Conservation (phyloP, 2,797 vertebrate genomes). For the Heterohyrax brucei region DNA sequence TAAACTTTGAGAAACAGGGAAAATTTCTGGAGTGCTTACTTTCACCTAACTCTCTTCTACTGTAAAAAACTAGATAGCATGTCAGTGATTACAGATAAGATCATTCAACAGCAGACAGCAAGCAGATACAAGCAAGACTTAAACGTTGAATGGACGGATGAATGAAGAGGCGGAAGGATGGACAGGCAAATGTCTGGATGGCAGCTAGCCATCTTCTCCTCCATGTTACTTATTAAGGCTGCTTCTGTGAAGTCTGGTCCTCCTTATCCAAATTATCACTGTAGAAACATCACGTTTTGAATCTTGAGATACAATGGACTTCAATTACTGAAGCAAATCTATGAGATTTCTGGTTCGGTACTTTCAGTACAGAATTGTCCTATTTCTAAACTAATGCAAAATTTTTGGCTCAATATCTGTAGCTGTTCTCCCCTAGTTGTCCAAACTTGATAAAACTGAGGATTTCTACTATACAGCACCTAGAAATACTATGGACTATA, state of each 20-base stretch:
- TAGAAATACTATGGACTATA: not conserved
- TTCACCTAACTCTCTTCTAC: not conserved
- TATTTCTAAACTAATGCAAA: slow-evolving; percentile 52
- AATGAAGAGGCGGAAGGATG: not conserved
- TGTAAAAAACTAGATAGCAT: not conserved
- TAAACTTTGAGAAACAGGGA: not conserved
- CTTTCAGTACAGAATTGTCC: not conserved
- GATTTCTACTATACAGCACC: not conserved
- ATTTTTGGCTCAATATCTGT: slow-evolving; percentile 47
- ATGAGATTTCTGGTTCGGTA: slow-evolving; percentile 5
- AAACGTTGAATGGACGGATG: not conserved
- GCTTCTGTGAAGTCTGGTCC: not conserved
- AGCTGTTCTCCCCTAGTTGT: slow-evolving; percentile 54
- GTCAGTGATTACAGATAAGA: not conserved
- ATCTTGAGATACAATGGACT: not conserved
- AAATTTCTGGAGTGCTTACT: not conserved
- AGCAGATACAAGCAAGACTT: slow-evolving; percentile 7
- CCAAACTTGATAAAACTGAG: slow-evolving; percentile 66
- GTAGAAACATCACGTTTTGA: not conserved
- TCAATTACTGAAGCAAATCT: slow-evolving; percentile 43
- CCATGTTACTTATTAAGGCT: not conserved
- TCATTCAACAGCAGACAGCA: not conserved
- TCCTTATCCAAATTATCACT: not conserved
- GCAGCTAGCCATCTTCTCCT: not conserved
- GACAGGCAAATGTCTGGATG: not conserved